Conservation (phyloP, 2,797 vertebrate species). For the Kryptopterus vitreolus region DNA sequence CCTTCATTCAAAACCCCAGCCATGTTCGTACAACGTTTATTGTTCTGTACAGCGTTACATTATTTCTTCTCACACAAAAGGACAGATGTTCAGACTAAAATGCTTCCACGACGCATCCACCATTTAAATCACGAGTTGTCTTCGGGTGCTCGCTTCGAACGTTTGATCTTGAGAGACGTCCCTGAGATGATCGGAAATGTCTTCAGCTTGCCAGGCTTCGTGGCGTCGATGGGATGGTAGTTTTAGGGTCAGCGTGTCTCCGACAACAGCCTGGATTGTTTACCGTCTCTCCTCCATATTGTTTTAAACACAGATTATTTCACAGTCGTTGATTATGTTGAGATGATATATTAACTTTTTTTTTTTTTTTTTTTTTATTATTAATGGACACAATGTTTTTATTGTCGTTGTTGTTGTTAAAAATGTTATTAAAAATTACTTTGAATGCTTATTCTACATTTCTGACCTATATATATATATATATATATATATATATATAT, state of each 20-base stretch:
- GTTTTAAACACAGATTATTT: slow-evolving; percentile 51
- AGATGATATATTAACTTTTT: too few species aligned
- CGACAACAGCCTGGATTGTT: slow-evolving; percentile 36
- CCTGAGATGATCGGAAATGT: slow-evolving; percentile 74
- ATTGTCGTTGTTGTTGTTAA: too few species aligned
- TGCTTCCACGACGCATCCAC: slow-evolving; percentile 49
- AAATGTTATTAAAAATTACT: too few species aligned
- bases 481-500: too few species aligned
- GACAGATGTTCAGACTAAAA: slow-evolving; percentile 37
- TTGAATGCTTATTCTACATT: neutral
- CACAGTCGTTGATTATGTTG: neutral
- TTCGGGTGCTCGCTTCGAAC: slow-evolving; percentile 48
- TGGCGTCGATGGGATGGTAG: slow-evolving; percentile 47
- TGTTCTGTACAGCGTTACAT: neutral
- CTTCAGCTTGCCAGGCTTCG: slow-evolving; percentile 64
- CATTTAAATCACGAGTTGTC: slow-evolving; percentile 55
- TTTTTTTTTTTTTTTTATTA: too few species aligned
- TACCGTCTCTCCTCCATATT: slow-evolving; percentile 28
- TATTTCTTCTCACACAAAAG: neutral
- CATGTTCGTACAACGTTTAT: slow-evolving; percentile 3
- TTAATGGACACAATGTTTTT: too few species aligned
- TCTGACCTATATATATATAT: too few species aligned
- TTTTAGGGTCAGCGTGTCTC: slow-evolving; percentile 63
- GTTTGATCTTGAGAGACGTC: slow-evolving; percentile 14
- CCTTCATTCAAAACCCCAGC: slow-evolving; percentile 5